phyloP scores from a whole-genome alignment of 2,113 vertebrate species.

The Phyllopteryx taeniolatus region DNA sequence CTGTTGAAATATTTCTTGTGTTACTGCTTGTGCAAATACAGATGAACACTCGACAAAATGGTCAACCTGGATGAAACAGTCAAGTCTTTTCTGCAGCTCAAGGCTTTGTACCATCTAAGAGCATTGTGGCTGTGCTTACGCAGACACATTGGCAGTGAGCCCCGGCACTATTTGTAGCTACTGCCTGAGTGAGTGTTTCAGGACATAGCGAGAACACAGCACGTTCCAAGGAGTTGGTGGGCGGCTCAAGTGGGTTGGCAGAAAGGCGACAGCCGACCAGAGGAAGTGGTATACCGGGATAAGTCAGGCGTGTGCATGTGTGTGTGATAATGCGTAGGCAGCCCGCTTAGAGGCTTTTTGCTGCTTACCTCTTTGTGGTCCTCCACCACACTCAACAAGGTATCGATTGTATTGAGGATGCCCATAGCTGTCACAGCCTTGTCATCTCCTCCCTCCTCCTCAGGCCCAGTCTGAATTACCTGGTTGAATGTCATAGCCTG shows the following conservation, averaged over 20 bases:
- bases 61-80: neutral
- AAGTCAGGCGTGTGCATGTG: slow-evolving; percentile 17
- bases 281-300: slow-evolving; percentile 39
- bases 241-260: slow-evolving; percentile 61
- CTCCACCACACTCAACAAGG: slow-evolving; percentile 96
- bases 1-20: neutral
- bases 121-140: slow-evolving; percentile 32
- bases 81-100: slow-evolving; percentile 2
- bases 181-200: slow-evolving; percentile 57
- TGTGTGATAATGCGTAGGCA: neutral
- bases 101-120: slow-evolving; percentile 24
- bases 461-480: slow-evolving; percentile 96
- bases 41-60: neutral
- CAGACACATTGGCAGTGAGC: slow-evolving; percentile 41
- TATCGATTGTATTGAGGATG: slow-evolving; percentile 98
- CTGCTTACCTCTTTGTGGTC: slow-evolving; percentile 94
- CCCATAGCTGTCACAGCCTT: slow-evolving; percentile 99
- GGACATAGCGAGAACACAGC: slow-evolving; percentile 50
- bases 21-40: neutral
- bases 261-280: slow-evolving; percentile 39
- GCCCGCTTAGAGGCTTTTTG: slow-evolving; percentile 15
- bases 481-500: slow-evolving; percentile 99
- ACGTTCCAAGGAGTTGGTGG: slow-evolving; percentile 63
- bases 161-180: slow-evolving; percentile 54
- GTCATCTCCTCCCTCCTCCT: slow-evolving; percentile 97